These are phyloP conservation scores for Cosmorhoe ocellata DNA, from an alignment of 2,888 invertebrate species.

Conservation along the genomic window DNA sequence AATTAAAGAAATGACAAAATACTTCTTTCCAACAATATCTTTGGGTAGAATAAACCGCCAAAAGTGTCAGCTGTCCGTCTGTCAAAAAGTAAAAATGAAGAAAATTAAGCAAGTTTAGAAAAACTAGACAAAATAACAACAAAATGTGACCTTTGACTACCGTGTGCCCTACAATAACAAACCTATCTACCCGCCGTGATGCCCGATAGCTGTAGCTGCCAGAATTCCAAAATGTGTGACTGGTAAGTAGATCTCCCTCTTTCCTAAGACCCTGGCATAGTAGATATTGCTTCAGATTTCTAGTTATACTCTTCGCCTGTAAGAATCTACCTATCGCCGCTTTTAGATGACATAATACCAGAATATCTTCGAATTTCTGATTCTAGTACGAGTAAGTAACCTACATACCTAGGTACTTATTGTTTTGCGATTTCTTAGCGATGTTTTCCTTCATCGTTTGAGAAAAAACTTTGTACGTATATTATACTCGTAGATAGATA, in stretches of 20 bases:
- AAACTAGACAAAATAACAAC: neutral
- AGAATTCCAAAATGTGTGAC: slow-evolving; percentile 48
- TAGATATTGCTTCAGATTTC: no score
- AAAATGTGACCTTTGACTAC: neutral
- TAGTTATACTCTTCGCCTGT: no score
- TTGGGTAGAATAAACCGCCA: slow-evolving; percentile 6
- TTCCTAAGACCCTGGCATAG: no score
- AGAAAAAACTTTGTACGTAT: no score
- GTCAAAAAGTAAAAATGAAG: slow-evolving; percentile 6
- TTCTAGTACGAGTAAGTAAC: no score
- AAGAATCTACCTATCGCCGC: no score
- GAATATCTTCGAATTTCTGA: no score
- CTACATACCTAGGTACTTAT: no score
- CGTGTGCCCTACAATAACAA: neutral
- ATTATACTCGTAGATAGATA: no score
- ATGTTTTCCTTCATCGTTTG: no score
- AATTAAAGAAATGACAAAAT: slow-evolving; percentile 14
- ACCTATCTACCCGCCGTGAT: neutral
- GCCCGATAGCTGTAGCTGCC: neutral
- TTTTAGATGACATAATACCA: no score
- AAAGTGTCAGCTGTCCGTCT: slow-evolving; percentile 2
- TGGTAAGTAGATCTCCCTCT: slow-evolving; percentile 46
- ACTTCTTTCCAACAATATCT: slow-evolving; percentile 11
- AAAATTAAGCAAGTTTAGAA: neutral
- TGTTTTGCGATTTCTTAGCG: no score